Evolutionary conservation across 2,797 vertebrate species (phyloP).

Genomic region (Taenioides sp.): DNA sequence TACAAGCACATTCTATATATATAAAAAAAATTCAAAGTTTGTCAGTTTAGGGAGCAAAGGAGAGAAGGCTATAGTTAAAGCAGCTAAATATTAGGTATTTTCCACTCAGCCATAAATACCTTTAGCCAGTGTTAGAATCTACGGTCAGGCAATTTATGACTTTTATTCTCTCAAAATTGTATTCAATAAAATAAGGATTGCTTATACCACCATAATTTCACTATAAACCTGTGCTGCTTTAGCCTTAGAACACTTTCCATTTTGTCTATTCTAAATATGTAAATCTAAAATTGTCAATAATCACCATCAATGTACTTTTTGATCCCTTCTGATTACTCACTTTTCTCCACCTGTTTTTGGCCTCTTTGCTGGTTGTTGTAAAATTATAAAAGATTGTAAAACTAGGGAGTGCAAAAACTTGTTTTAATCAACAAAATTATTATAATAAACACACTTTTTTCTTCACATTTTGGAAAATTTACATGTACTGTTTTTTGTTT

Average conservation of each 20-base stretch:
- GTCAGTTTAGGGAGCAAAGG: neutral
- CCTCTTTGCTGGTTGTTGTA: neutral
- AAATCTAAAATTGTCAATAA: neutral
- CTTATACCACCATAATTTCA: too few species aligned
- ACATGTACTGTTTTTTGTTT: too few species aligned
- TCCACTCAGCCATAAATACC: too few species aligned
- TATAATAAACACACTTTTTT: conserved; percentile 17
- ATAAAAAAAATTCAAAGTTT: neutral
- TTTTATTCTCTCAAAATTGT: too few species aligned
- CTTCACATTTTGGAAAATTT: too few species aligned
- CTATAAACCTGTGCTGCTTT: too few species aligned
- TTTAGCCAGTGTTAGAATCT: too few species aligned
- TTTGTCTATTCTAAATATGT: neutral
- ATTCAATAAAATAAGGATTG: too few species aligned
- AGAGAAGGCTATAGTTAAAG: neutral
- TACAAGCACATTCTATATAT: neutral
- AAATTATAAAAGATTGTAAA: neutral
- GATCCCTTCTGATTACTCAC: neutral
- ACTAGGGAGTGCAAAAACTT: neutral
- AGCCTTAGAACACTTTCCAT: neutral
- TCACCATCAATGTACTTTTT: neutral
- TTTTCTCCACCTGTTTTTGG: neutral
- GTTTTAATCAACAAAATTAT: neutral
- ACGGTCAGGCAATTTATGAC: too few species aligned
- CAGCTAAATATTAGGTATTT: neutral